A percentile compares a stretch with the other conserved stretches of the same genome.
phyloP scores from a whole-genome alignment of 2,888 invertebrate genomes.

The Epistrophella euchroma region DNA sequence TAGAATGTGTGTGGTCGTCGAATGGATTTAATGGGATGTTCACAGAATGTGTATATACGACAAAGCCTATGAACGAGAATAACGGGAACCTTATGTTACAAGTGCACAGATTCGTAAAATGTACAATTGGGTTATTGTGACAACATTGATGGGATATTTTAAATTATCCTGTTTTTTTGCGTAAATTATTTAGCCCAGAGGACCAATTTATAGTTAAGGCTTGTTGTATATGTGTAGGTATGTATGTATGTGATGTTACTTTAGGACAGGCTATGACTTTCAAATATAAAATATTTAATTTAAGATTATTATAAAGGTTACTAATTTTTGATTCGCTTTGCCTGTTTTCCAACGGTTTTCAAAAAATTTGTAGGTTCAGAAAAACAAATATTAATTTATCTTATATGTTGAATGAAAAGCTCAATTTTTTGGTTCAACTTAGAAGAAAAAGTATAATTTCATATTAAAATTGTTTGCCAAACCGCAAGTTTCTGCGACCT shows the following conservation, averaged over 20 bases:
- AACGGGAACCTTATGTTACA: neutral
- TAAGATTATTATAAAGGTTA: neutral
- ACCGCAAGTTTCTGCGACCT: neutral
- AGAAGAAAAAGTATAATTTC: too few species aligned
- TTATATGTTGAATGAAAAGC: too few species aligned
- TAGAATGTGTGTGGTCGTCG: slow-evolving; percentile 28
- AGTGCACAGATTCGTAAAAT: slow-evolving; percentile 40
- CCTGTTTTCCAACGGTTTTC: too few species aligned
- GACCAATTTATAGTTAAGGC: slow-evolving; percentile 57
- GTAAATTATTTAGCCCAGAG: slow-evolving; percentile 55
- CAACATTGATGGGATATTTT: slow-evolving; percentile 46
- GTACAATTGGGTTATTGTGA: slow-evolving; percentile 57
- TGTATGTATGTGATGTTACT: neutral
- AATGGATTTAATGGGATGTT: slow-evolving; percentile 29
- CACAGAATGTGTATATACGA: slow-evolving; percentile 1
- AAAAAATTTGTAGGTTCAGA: too few species aligned
- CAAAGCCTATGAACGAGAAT: neutral
- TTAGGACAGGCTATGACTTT: neutral
- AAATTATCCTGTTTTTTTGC: slow-evolving; percentile 34
- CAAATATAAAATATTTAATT: neutral
- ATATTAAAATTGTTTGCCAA: neutral
- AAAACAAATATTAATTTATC: too few species aligned
- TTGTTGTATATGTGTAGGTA: neutral
- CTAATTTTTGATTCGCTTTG: too few species aligned
- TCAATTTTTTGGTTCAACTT: too few species aligned